A percentile compares a stretch with the other conserved stretches of the same genome.
Conservation (phyloP, 2,113 vertebrate genomes). For the Tangachromis dhanisi region DNA sequence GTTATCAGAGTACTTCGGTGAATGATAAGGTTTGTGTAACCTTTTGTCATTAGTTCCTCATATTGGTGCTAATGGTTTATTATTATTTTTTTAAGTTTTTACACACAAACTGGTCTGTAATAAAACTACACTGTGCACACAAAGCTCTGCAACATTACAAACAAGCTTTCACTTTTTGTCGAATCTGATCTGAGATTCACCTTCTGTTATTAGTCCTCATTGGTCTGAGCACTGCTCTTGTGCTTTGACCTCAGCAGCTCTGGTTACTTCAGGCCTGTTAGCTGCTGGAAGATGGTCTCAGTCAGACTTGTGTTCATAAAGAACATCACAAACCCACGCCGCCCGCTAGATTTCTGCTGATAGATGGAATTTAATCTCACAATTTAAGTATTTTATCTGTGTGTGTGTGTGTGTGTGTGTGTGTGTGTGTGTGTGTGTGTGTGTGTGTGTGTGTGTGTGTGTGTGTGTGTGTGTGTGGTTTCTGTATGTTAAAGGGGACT, state of each 20-base stretch:
- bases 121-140: neutral
- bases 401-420: neutral
- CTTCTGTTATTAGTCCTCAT: neutral
- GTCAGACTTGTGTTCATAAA: neutral
- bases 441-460: accelerated
- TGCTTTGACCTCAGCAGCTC: neutral
- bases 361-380: neutral
- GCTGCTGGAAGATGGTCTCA: neutral
- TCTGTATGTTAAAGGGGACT: slow-evolving; percentile 44
- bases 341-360: neutral
- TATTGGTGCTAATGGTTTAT: neutral
- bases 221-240: neutral
- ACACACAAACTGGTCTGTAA: neutral
- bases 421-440: neutral
- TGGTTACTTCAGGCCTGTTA: neutral
- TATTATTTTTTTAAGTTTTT: neutral
- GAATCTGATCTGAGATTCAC: neutral
- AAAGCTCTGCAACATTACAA: neutral
- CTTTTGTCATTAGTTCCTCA: neutral
- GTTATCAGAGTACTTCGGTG: neutral
- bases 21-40: neutral
- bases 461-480: neutral
- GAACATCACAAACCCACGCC: neutral
- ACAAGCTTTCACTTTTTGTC: neutral
- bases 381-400: neutral